Base-by-base conservation (phyloP, 2,888 invertebrate genomes). In the Hypomecis punctinalis region DNA sequence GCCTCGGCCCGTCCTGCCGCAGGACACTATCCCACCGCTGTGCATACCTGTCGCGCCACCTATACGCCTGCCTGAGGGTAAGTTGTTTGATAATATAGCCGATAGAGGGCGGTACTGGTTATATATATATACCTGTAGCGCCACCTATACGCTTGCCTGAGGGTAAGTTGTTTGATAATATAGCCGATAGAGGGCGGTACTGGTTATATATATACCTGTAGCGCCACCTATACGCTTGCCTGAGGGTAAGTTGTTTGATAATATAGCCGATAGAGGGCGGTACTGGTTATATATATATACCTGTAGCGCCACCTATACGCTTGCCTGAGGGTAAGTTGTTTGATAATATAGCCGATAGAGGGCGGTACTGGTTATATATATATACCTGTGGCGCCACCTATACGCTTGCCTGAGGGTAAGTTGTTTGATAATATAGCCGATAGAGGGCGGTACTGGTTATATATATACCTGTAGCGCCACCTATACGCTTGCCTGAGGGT, bases 301-400 rank as follows among this genome's bases (percentile, higher is more conserved):
- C n/a, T n/a, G n/a, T n/a, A n/a, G n/a, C n/a, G n/a, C n/a, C n/a
- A n/a, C n/a, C n/a, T n/a, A 67, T 88, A 1, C 77, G 77, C 64
- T 75, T 89, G 33, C 89, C 90, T 56, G 82, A 85, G 72, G 89
- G 89, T 89, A 70, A 58, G n/a, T n/a, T n/a, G n/a, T n/a, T n/a
- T n/a, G n/a, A n/a, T n/a, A n/a, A n/a, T n/a, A n/a, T n/a, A 23
- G 1, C 23, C 3, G 1, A 23, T 23, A 23, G 23, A 3, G 23
- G 23, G 23, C 23, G 3, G 23, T 3, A 23, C 23, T 23, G 3
- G 23, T 23, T 3, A 23, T n/a, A n/a, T n/a, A n/a, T n/a, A n/a
- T n/a, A n/a, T n/a, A n/a, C n/a, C n/a, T n/a, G n/a, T n/a, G n/a
- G n/a, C n/a, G n/a, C n/a, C n/a, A 0, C 77, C 81, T 37, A 68